Evolutionary conservation across 2,797 vertebrate genomes (phyloP), one percentile per base, ranked within the genome.

Genomic region (Syngnathus acus): DNA sequence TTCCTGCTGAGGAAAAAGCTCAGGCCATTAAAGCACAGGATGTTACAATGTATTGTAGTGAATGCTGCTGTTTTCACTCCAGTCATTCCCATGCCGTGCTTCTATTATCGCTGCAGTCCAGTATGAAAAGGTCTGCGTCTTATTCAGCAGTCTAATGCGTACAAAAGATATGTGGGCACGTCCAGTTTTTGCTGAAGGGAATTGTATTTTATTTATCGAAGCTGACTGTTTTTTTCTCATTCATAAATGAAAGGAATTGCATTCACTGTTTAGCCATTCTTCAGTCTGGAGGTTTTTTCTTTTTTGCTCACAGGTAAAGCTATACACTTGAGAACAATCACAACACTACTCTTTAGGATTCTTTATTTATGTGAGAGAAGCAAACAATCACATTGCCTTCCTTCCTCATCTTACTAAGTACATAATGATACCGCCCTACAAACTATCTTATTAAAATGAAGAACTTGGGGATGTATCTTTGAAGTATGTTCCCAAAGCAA

Each of bases 81-180:
- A 75, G 67, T 76, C 82, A 68, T 68, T 79, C 81, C 70, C 74
- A 13, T 80, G 54, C 21, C 10, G 78, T 59, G 75, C 80, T 83
- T 87, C 87, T 87, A 73, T 86, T 84, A 80, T 81, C 75, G 83
- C 79, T 80, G 75, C 76, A 77, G 57, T 79, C 72, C 61, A 72
- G 65, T 75, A 64, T 84, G 84, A 87, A 86, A 84, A 81, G 81
- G 82, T 89, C 82, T 68, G 73, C 74, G 78, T 76, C 86, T 87
- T 86, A 76, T 79, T 71, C 77, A 2, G 43, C 76, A 61, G 68
- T 50, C 69, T 76, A 67, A 83, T 75, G 76, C 75, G 79, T 72
- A 86, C 78, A 79, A 83, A 80, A 78, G 68, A 78, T 75, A 73
- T 6, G 70, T 73, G 78, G 83, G 79, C 81, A 77, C 75, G 73